These are phyloP conservation scores for Pachyramphus minor DNA, from an alignment of 2,113 vertebrate species.

Conservation along the genomic window DNA sequence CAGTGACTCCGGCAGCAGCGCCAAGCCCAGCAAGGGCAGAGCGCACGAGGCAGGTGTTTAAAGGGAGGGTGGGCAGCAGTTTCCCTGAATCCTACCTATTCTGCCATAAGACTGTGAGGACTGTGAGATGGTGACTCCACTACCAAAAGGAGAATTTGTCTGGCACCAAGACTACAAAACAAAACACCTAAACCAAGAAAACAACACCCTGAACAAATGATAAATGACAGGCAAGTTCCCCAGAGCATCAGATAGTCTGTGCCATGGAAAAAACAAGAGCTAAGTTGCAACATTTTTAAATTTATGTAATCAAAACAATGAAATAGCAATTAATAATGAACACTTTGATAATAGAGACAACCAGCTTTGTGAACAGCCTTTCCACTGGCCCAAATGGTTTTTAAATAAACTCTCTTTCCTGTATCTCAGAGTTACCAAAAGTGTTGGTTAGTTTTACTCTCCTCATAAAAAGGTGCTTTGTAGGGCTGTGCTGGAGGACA, in stretches of 20 bases:
- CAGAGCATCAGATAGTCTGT: constrained; percentile 56
- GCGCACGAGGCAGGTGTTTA: not conserved
- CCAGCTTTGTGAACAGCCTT: not conserved
- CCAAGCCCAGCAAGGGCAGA: not conserved
- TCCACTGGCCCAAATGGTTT: not conserved
- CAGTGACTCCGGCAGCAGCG: fast-evolving
- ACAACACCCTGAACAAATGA: constrained; percentile 34
- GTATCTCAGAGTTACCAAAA: not conserved
- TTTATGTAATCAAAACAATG: constrained; percentile 62
- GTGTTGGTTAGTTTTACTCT: not conserved
- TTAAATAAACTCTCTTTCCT: not conserved
- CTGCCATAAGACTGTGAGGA: not conserved
- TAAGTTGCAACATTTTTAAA: constrained; percentile 58
- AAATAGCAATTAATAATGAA: constrained; percentile 60
- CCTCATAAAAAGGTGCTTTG: not conserved
- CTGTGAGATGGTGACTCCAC: not conserved
- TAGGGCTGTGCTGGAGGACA: not conserved
- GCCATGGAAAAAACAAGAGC: constrained; percentile 2
- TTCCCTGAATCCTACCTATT: not conserved
- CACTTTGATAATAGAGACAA: constrained; percentile 20
- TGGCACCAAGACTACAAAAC: not conserved
- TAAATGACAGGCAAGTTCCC: constrained; percentile 61
- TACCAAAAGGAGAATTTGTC: not conserved
- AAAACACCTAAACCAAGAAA: not conserved
- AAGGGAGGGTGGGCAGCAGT: not conserved